Evolutionary conservation across 2,888 invertebrate species (phyloP).

Genomic region (Apotomis betuletana): DNA sequence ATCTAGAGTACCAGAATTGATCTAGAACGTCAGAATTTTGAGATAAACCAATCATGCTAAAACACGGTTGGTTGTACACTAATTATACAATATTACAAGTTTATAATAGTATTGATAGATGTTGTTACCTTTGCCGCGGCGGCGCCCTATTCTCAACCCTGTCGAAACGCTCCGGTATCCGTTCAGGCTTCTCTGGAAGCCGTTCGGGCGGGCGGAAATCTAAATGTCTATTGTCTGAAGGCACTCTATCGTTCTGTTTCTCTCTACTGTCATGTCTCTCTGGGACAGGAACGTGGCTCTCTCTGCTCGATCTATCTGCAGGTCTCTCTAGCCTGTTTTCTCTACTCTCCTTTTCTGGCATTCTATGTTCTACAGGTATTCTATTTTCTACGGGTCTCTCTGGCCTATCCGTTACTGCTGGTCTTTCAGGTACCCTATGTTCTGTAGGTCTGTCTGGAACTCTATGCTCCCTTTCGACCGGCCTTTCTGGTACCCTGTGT

Average conservation of each 20-base stretch:
- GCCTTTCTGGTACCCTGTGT: constrained; percentile 37
- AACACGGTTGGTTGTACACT: too few species aligned
- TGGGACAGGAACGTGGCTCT: constrained; percentile 41
- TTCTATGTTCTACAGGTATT: constrained; percentile 22
- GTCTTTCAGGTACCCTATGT: constrained; percentile 24
- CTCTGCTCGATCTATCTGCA: constrained; percentile 24
- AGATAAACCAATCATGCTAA: too few species aligned
- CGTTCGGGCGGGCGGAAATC: constrained; percentile 64
- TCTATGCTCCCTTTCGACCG: constrained; percentile 40
- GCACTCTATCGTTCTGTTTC: constrained; percentile 43
- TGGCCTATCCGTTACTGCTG: constrained; percentile 23
- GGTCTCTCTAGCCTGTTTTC: constrained; percentile 10
- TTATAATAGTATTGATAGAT: too few species aligned
- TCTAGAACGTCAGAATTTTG: too few species aligned
- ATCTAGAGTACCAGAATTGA: too few species aligned
- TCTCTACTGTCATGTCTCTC: constrained; percentile 35
- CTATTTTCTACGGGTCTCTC: neutral
- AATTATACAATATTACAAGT: too few species aligned
- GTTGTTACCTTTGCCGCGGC: constrained; percentile 58
- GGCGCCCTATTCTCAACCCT: constrained; percentile 67
- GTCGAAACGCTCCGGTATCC: constrained; percentile 51
- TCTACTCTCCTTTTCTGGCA: constrained; percentile 23
- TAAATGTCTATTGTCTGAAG: constrained; percentile 45
- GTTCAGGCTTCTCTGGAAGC: constrained; percentile 61
- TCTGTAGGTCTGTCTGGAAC: constrained; percentile 28